These are phyloP conservation scores for Geotria australis DNA, from an alignment of 2,797 vertebrate species.

Conservation along the genomic window DNA sequence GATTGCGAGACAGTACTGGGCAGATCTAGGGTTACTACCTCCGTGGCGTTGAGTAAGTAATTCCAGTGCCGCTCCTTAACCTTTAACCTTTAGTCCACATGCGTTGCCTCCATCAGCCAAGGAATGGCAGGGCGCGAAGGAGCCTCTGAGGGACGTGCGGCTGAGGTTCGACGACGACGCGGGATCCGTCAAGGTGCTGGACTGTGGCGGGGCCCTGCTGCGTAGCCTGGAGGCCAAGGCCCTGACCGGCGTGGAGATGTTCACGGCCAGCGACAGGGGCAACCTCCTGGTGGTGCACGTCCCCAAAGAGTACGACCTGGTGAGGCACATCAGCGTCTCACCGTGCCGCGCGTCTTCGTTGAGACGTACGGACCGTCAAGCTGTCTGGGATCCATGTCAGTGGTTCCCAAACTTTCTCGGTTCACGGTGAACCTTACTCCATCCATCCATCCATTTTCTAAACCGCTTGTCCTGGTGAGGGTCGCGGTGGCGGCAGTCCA, in stretches of 20 bases:
- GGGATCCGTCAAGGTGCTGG: constrained; percentile 24
- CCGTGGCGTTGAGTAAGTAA: not conserved
- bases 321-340: constrained; percentile 7
- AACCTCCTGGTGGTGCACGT: constrained; percentile 32
- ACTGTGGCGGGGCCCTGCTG: constrained; percentile 15
- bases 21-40: not conserved
- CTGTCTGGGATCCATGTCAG: too few species aligned
- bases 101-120: constrained; percentile 14
- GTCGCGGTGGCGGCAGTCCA: too few species aligned
- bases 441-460: too few species aligned
- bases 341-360: too few species aligned
- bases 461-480: too few species aligned
- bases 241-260: constrained; percentile 18
- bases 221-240: constrained; percentile 23
- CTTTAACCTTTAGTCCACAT: too few species aligned
- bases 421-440: too few species aligned
- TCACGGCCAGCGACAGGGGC: constrained; percentile 16
- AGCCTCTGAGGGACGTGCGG: constrained; percentile 15
- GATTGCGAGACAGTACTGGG: not conserved
- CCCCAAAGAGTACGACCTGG: constrained; percentile 64
- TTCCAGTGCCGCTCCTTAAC: too few species aligned
- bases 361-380: too few species aligned
- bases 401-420: too few species aligned
- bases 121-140: constrained; percentile 47
- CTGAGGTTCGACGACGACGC: constrained; percentile 27